phyloP scores from a whole-genome alignment of 2,797 vertebrate genomes.

The Coregonus ussuriensis region DNA sequence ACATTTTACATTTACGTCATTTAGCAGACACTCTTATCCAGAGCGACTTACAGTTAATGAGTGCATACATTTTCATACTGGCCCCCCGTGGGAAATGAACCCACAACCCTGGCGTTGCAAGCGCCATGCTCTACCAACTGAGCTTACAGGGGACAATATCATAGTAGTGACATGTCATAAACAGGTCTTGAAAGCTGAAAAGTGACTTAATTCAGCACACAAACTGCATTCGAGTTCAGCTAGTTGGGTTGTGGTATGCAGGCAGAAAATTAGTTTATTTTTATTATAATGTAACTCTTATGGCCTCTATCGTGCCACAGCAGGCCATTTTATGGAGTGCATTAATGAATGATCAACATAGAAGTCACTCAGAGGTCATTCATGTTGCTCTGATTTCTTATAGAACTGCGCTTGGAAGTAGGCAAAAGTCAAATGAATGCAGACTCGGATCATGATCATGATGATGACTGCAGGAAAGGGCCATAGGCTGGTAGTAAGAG shows the following conservation, averaged over 20 bases:
- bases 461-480: background rate
- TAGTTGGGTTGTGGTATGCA: background rate
- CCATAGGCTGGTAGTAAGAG: background rate
- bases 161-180: background rate
- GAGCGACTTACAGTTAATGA: too few species aligned
- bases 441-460: background rate
- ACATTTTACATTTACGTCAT: background rate
- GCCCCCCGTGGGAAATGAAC: too few species aligned
- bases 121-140: too few species aligned
- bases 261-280: background rate
- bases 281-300: background rate
- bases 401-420: background rate
- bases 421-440: background rate
- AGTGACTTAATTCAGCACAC: background rate
- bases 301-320: background rate
- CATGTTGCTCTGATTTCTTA: background rate
- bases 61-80: too few species aligned
- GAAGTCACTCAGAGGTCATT: background rate
- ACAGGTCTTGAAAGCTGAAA: background rate
- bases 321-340: background rate
- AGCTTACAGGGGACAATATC: background rate
- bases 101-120: too few species aligned
- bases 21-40: too few species aligned
- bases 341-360: background rate
- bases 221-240: background rate